Percentiles rank a stretch among this genome's conserved stretches.
Evolutionary conservation across 53 echinoderm and acorn worm genomes (phyloP).

Genomic region (Henricia sp.): DNA sequence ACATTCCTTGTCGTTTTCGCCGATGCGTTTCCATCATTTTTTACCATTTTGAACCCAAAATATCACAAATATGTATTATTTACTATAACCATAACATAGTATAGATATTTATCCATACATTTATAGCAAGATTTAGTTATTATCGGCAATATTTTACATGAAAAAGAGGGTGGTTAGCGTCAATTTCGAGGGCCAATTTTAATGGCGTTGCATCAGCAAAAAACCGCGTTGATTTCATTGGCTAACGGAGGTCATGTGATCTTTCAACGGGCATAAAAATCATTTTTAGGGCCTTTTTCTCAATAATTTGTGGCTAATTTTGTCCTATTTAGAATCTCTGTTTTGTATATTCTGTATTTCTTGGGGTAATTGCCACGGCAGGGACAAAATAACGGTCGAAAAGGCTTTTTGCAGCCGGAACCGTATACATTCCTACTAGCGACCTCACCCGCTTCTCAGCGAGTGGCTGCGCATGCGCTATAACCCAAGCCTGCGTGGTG

Average conservation of each 20-base stretch:
- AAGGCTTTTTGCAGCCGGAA: background rate
- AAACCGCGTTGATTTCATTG: constrained; percentile 59
- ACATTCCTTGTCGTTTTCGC: constrained; percentile 51
- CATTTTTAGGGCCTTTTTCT: constrained; percentile 3
- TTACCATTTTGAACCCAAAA: constrained; percentile 26
- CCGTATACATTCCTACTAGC: background rate
- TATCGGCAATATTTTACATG: background rate
- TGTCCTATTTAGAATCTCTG: background rate
- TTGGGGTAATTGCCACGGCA: background rate
- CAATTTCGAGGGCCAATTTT: constrained; percentile 25
- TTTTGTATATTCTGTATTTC: background rate
- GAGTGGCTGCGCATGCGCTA: constrained; percentile 50
- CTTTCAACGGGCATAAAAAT: constrained; percentile 7
- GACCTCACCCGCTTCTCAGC: constrained; percentile 43
- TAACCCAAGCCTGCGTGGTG: constrained; percentile 8
- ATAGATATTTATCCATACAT: background rate
- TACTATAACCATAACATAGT: background rate
- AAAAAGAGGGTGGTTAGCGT: constrained; percentile 16
- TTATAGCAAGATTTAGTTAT: background rate
- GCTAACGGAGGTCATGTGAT: constrained; percentile 51
- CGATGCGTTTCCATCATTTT: constrained; percentile 20
- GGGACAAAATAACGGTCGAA: constrained; percentile 1
- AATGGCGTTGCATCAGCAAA: constrained; percentile 50
- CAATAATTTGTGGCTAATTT: background rate
- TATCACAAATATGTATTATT: constrained; percentile 19